phyloP scores from a whole-genome alignment of 2,113 vertebrate species.

The Takifugu bimaculatus region DNA sequence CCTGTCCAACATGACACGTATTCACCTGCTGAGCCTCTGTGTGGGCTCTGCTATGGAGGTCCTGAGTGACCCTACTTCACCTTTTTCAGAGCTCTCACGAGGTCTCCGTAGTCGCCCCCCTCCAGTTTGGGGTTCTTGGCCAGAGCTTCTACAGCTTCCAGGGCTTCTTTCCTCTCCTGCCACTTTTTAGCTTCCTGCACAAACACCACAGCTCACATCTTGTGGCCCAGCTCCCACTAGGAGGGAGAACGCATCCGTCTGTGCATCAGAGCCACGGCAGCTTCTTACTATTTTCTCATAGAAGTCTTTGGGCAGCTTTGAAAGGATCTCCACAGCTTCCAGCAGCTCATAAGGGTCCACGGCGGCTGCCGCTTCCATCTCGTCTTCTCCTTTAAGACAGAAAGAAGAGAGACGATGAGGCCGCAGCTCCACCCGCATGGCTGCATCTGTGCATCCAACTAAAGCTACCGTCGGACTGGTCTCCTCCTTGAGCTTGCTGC shows the following conservation, averaged over 20 bases:
- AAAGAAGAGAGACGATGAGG: neutral
- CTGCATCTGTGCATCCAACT: neutral
- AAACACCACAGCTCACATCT: too few species aligned
- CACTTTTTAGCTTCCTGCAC: constrained; percentile 96
- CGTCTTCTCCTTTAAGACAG: constrained; percentile 76
- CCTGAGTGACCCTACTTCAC: constrained; percentile 53
- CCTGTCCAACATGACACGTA: constrained; percentile 66
- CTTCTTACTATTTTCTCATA: constrained; percentile 95
- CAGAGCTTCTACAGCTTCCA: constrained; percentile 87
- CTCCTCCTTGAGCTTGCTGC: constrained; percentile 84
- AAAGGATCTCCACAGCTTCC: constrained; percentile 93
- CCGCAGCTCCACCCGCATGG: neutral
- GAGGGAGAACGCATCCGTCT: too few species aligned
- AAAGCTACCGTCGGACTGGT: constrained; percentile 81
- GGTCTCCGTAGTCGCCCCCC: constrained; percentile 90
- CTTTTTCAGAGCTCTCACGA: constrained; percentile 94
- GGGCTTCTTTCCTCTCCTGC: constrained; percentile 96
- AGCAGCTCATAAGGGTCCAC: constrained; percentile 95
- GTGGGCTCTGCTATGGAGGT: neutral
- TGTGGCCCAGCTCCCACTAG: too few species aligned
- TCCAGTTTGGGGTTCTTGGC: constrained; percentile 93
- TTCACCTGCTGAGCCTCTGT: neutral
- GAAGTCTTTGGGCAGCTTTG: constrained; percentile 97
- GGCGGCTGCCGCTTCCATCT: constrained; percentile 74
- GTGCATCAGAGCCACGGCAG: too few species aligned